A percentile compares a stretch with the other conserved stretches of the same genome.
phyloP scores from a whole-genome alignment of 2,797 vertebrate species.

The Onychomys arenicola region DNA sequence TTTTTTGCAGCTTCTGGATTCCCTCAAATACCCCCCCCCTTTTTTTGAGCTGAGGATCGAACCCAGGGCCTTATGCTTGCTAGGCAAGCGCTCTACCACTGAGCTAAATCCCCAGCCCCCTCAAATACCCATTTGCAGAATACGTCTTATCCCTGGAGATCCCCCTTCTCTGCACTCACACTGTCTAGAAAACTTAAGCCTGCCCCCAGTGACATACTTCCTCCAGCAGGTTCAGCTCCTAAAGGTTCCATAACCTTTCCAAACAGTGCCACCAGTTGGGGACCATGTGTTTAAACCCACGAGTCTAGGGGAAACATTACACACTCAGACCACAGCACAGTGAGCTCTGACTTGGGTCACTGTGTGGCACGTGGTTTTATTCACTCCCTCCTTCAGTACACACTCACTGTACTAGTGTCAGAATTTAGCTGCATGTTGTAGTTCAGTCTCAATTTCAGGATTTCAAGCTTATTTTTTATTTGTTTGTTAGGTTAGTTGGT shows the following conservation, averaged over 20 bases:
- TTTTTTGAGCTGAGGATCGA: too few species aligned
- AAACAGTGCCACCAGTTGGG: not conserved
- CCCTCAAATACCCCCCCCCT: not conserved
- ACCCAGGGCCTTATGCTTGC: too few species aligned
- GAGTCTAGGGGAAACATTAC: not conserved
- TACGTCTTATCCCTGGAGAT: not conserved
- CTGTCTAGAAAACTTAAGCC: not conserved
- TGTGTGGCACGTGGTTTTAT: not conserved
- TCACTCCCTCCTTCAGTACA: not conserved
- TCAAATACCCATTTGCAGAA: not conserved
- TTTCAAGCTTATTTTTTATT: not conserved
- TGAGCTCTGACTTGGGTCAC: not conserved
- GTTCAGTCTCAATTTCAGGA: not conserved
- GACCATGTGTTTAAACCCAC: not conserved
- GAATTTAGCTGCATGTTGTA: not conserved
- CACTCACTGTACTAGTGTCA: not conserved
- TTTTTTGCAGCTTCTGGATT: not conserved
- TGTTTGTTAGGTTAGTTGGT: not conserved
- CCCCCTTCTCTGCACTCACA: not conserved
- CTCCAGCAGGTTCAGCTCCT: not conserved
- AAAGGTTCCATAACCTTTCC: not conserved
- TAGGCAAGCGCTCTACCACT: too few species aligned
- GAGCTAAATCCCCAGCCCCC: too few species aligned
- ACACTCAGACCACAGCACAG: not conserved
- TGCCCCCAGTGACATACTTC: not conserved